These are phyloP conservation scores for Dromiciops gliroides DNA, from an alignment of 2,113 vertebrate species.

Conservation along the genomic window DNA sequence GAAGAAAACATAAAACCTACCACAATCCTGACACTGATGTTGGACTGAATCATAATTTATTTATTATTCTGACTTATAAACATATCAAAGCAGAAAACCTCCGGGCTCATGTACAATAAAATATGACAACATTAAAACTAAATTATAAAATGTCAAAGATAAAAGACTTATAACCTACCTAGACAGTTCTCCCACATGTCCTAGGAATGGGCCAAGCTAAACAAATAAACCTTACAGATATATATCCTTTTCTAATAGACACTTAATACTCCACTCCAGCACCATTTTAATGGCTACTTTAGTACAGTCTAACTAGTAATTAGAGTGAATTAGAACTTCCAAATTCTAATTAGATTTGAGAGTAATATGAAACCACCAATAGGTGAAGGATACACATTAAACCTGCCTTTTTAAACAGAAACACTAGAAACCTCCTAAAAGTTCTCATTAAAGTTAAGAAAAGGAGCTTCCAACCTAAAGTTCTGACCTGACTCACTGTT, in stretches of 20 bases:
- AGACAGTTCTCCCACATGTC: conserved; percentile 19
- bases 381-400: not conserved
- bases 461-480: not conserved
- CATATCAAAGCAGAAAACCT: conserved; percentile 69
- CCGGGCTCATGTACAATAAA: conserved; percentile 68
- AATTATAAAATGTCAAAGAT: conserved; percentile 73
- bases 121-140: conserved; percentile 63
- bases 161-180: conserved; percentile 57
- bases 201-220: conserved; percentile 40
- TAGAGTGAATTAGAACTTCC: not conserved
- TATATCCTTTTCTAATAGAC: not conserved
- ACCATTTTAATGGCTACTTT: not conserved
- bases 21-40: conserved; percentile 50
- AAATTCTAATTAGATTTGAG: not conserved
- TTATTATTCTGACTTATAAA: conserved; percentile 76
- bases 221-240: conserved; percentile 38
- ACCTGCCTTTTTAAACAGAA: conserved; percentile 1
- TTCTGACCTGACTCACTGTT: conserved; percentile 8
- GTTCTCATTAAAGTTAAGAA: not conserved
- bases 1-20: conserved; percentile 56
- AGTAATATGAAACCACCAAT: not conserved
- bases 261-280: not conserved
- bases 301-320: not conserved
- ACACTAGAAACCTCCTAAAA: not conserved
- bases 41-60: conserved; percentile 70